These are phyloP conservation scores for Dicerorhinus sumatrensis DNA, from an alignment of 2,113 vertebrate species.

Conservation along the genomic window DNA sequence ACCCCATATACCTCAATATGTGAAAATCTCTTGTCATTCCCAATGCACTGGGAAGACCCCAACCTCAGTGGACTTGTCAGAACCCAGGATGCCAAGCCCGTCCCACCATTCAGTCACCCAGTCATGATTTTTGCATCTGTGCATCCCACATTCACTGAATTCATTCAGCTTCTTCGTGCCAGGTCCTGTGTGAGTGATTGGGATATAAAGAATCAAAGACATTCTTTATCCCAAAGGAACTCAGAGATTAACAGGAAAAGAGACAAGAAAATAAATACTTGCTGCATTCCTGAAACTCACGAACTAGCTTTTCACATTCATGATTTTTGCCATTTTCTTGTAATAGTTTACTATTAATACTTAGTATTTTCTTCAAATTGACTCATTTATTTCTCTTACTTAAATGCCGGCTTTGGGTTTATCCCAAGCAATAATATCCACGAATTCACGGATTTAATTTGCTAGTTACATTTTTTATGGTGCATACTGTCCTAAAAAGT, in stretches of 20 bases:
- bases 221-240: background rate
- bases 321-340: background rate
- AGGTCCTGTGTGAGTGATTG: too few relatives aligned
- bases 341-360: background rate
- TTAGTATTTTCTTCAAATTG: background rate
- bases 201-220: background rate
- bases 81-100: background rate
- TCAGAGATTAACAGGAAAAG: background rate
- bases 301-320: background rate
- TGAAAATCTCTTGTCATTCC: background rate
- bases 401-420: background rate
- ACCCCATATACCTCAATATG: too few relatives aligned
- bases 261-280: background rate
- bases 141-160: background rate
- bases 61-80: background rate
- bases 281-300: background rate
- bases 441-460: conserved; percentile 6
- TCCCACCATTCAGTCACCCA: too few relatives aligned
- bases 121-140: too few relatives aligned
- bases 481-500: background rate
- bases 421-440: background rate
- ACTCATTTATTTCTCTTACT: background rate
- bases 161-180: too few relatives aligned
- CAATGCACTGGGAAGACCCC: background rate
- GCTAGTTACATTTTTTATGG: background rate